Conservation (phyloP, 2,888 invertebrate genomes). For the Lysandra coridon region DNA sequence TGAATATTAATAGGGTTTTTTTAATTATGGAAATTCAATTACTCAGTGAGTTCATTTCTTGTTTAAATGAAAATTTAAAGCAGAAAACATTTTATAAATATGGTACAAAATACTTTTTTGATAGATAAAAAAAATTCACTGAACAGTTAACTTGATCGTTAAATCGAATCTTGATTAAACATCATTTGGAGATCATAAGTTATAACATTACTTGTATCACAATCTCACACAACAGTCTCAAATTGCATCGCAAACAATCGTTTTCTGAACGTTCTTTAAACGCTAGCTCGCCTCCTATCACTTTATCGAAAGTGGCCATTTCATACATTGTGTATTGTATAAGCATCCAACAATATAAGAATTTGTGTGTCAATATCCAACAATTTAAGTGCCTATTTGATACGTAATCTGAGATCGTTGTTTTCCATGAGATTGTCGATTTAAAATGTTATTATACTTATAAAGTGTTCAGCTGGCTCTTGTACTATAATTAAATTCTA, state of each 20-base stretch:
- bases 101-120: too few species aligned
- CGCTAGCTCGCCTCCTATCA: neutral
- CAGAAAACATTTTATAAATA: too few species aligned
- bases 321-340: slow-evolving; percentile 3
- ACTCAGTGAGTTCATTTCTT: too few species aligned
- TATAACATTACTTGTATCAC: neutral
- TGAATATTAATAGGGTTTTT: neutral
- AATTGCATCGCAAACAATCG: neutral
- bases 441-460: neutral
- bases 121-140: neutral
- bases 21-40: neutral
- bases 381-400: neutral
- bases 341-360: neutral
- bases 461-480: neutral
- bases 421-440: neutral
- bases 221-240: neutral
- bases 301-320: neutral
- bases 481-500: neutral
- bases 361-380: neutral
- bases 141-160: neutral
- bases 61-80: too few species aligned
- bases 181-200: neutral
- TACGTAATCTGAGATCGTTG: neutral
- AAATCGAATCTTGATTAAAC: too few species aligned
- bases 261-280: neutral